phyloP scores from a whole-genome alignment of 2,888 invertebrate species.

The Nephrocerus scutellatus region DNA sequence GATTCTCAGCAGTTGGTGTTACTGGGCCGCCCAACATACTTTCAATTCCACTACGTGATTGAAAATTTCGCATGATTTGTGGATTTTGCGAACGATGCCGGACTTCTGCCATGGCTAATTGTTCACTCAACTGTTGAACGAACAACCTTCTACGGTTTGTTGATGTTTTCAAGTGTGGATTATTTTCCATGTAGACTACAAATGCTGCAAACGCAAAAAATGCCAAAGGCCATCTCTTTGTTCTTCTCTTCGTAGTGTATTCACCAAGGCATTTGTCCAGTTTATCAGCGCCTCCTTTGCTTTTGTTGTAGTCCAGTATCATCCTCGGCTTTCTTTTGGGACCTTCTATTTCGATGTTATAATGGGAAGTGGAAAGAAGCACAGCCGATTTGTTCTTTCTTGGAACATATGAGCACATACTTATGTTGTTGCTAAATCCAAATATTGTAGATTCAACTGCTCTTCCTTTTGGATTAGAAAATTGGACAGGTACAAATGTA shows the following conservation, averaged over 20 bases:
- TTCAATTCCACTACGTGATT: conserved; percentile 12
- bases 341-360: conserved; percentile 13
- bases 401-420: conserved; percentile 13
- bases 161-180: conserved; percentile 1
- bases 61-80: conserved; percentile 10
- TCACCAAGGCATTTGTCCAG: conserved; percentile 16
- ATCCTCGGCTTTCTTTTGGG: conserved; percentile 9
- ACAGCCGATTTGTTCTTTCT: conserved; percentile 12
- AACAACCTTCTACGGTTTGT: conserved; percentile 2
- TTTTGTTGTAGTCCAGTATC: conserved; percentile 12
- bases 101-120: conserved; percentile 9
- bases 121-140: conserved; percentile 3
- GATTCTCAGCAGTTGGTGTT: conserved; percentile 7
- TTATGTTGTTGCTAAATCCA: conserved; percentile 8
- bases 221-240: conserved; percentile 16
- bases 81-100: conserved; percentile 8
- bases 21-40: conserved; percentile 11
- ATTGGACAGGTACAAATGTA: conserved; percentile 9
- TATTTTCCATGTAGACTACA: conserved; percentile 9
- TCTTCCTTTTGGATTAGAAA: conserved; percentile 10
- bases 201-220: conserved; percentile 13
- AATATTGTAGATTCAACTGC: conserved; percentile 4
- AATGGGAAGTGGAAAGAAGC: conserved; percentile 13
- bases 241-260: conserved; percentile 14
- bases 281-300: conserved; percentile 16